A percentile compares a stretch with the other conserved stretches of the same genome.
Evolutionary conservation across 2,113 vertebrate genomes (phyloP).

Genomic region (Stercorarius parasiticus): DNA sequence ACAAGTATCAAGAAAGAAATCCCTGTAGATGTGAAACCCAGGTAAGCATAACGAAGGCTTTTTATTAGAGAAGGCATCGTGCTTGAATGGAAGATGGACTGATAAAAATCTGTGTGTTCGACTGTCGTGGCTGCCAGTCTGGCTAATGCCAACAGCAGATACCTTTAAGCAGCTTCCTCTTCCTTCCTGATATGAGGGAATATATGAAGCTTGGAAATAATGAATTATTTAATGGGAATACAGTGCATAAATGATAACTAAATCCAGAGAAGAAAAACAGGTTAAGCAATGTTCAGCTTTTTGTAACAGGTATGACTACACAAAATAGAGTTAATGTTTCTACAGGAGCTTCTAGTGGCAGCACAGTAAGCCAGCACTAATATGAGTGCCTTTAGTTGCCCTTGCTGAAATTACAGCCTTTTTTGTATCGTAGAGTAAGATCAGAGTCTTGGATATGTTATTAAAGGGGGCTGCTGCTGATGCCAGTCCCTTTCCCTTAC

Average conservation of each 20-base stretch:
- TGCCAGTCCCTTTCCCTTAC: background rate
- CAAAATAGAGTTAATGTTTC: background rate
- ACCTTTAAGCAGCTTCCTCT: background rate
- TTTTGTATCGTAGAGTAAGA: background rate
- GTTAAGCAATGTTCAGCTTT: background rate
- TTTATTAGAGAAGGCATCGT: background rate
- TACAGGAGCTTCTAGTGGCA: background rate
- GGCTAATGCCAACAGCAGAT: background rate
- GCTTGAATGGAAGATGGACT: background rate
- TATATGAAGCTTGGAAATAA: background rate
- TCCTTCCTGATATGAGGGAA: background rate
- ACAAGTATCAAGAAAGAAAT: conserved; percentile 84
- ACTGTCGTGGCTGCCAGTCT: background rate
- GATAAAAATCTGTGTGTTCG: background rate
- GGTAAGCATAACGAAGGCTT: conserved; percentile 73
- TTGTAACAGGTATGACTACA: background rate
- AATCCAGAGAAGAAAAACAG: background rate
- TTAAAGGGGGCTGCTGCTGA: background rate
- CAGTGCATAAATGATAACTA: background rate
- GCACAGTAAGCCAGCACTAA: background rate
- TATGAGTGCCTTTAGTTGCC: background rate
- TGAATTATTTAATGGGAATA: background rate
- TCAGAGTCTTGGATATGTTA: background rate
- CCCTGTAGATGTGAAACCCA: conserved; percentile 83
- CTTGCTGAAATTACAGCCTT: background rate